These are phyloP conservation scores for Mechanitis messenoides DNA, from an alignment of 2,888 invertebrate species.

Conservation along the genomic window DNA sequence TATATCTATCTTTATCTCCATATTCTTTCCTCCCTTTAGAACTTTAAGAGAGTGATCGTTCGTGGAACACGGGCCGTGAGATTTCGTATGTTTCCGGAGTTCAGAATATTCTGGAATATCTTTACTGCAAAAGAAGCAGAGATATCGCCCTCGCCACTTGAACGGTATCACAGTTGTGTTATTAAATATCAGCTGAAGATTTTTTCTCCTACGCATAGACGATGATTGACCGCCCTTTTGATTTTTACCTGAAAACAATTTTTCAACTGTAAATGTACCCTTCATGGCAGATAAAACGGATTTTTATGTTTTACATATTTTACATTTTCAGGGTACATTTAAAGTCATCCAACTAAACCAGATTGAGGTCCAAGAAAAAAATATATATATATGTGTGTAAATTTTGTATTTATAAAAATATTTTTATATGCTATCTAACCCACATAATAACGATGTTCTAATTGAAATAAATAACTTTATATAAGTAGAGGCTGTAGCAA, in stretches of 20 bases:
- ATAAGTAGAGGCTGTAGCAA: too few species aligned
- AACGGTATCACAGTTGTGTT: slow-evolving; percentile 66
- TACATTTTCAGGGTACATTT: slow-evolving; percentile 36
- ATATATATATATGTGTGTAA: too few species aligned
- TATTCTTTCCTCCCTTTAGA: slow-evolving; percentile 63
- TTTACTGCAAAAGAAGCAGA: slow-evolving; percentile 69
- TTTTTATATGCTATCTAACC: neutral
- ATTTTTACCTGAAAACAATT: slow-evolving; percentile 58
- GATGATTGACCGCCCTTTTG: slow-evolving; percentile 50
- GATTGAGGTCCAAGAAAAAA: too few species aligned
- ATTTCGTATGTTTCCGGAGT: slow-evolving; percentile 56
- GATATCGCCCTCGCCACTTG: slow-evolving; percentile 70
- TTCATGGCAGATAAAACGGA: slow-evolving; percentile 15
- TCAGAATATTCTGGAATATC: slow-evolving; percentile 53
- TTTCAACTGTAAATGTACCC: slow-evolving; percentile 69
- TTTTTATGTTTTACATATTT: slow-evolving; percentile 15
- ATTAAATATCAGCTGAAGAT: slow-evolving; percentile 67
- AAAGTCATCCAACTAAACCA: slow-evolving; percentile 24
- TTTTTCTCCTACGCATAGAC: slow-evolving; percentile 62
- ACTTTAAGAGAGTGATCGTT: slow-evolving; percentile 63
- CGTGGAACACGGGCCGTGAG: slow-evolving; percentile 59
- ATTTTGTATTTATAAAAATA: neutral
- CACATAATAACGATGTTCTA: too few species aligned
- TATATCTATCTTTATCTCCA: slow-evolving; percentile 68
- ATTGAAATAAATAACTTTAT: too few species aligned